Base-by-base conservation (phyloP, 2,113 vertebrate species). In the Antigone vipio region DNA sequence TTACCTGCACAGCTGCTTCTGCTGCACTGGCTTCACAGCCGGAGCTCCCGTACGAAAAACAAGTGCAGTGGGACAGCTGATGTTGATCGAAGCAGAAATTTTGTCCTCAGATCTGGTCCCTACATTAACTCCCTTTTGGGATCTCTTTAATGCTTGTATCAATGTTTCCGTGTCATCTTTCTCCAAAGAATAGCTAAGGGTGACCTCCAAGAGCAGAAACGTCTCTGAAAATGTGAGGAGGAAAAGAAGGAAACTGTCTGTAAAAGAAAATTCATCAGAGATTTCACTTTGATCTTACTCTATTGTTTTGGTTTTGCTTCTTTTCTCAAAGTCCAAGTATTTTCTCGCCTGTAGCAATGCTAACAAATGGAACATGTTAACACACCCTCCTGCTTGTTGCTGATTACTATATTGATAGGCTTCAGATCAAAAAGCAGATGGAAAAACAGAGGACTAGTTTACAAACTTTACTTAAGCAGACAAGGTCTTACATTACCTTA, bases 211-310 rank as follows among this genome's bases (percentile, higher is more conserved):
- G 71, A 87, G 35, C 40, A 92, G 71, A 76, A 77, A 55, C 66
- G 16, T 63, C 78, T 81, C n/a, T 9, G 35, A 71, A 94, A 52
- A 52, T 32, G 50, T 7, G 23, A 92, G 52, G 75, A 64, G 45
- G 19, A 93, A 92, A 76, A 63, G 50, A 66, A 77, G 27, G 24
- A 94, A 85, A 78, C 67, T 75, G 29, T 79, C 75, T 47, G 32
- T 64, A 47, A 91, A 81, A 95, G 80, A 53, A 71, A 77, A 85
- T 85, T 47, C 63, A 56, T 45, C 52, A 60, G 64, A 76, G 82
- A 76, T 79, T 95, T 42, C 62, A 82, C 71, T 97, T 97, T 96
- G 90, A 96, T 94, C 83, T 95, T 86, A 73, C 85, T 58, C 78
- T 63, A 60, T 87, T 95, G 95, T 97, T 97, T 95, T 89, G 87